Conservation (phyloP, 2,888 invertebrate species). For the Eledone cirrhosa region DNA sequence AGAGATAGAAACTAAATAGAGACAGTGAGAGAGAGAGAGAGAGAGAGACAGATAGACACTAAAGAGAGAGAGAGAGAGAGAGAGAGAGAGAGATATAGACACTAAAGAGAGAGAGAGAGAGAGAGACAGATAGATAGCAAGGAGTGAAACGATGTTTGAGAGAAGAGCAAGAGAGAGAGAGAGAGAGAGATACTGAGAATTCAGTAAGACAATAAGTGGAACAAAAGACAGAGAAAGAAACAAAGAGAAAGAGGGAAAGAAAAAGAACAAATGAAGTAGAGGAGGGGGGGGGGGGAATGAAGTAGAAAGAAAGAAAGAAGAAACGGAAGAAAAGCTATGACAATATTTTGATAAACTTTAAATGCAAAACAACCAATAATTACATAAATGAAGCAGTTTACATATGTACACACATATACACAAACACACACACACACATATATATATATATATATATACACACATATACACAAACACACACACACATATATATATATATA, state of each 20-base stretch:
- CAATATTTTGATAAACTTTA: too few species aligned
- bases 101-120: not conserved
- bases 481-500: too few species aligned
- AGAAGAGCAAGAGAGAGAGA: not conserved
- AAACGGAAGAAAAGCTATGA: too few species aligned
- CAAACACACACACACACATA: too few species aligned
- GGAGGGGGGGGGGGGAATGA: too few species aligned
- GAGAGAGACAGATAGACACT: not conserved
- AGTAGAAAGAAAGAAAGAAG: not conserved
- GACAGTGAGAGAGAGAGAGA: not conserved
- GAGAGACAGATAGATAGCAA: not conserved
- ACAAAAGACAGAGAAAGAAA: not conserved
- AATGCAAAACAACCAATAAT: too few species aligned
- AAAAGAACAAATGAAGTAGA: too few species aligned
- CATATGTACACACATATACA: too few species aligned
- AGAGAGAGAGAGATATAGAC: too few species aligned
- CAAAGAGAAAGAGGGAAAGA: not conserved
- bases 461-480: too few species aligned
- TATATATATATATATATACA: too few species aligned
- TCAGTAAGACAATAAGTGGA: not conserved
- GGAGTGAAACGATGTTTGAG: not conserved
- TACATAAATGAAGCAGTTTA: too few species aligned
- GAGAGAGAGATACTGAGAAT: not conserved
- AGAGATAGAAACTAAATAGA: not conserved
- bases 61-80: not conserved